Evolutionary conservation across 2,888 invertebrate genomes (phyloP), one percentile per base, ranked within the genome.

Genomic region (Exephanes ischioxanthus): DNA sequence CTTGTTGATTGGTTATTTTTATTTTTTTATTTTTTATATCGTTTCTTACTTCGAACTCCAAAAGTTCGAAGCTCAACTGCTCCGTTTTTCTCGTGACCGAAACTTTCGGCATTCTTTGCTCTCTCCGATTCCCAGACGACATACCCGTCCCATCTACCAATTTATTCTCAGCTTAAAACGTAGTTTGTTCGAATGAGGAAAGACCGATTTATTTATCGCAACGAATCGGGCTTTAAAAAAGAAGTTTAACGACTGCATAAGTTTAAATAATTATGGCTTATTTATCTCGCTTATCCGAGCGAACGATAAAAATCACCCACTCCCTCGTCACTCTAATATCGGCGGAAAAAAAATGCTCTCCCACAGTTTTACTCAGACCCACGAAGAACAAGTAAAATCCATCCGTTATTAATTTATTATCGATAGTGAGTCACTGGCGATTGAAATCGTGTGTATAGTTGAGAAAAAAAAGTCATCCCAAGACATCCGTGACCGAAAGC

Each of bases 381-480:
- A 33, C 58, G 58, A 26, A 79, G 55, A 61, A 83, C 68, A 53
- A 63, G 26, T 41, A 71, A 68, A 85, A 78, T 70, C 66, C 83
- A 73, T 73, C 75, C 33, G 63, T 83, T 66, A 83, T 81, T 87
- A 79, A 86, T 86, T 87, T 83, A 84, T 79, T 41, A 73, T 63
- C 33, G 61, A 80, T 78, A 83, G 80, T 77, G 53, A 77, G 67
- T 77, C 61, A 76, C 72, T 45, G 72, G 72, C 77, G 84, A 72
- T 67, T 68, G 16, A 61, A 71, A 73, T 83, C 75, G 22, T 33
- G 55, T 22, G 58, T 75, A 51, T 45, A n/a, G 19, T 66, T 73
- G 14, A 26, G n/a, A 19, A 58, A 53, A 71, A 45, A 67, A 76
- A 37, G 41, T 19, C 45, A 80, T 71, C 33, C 22, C 71, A 58